These are phyloP conservation scores for Agonopterix alstromeriana DNA, from an alignment of 2,888 invertebrate species.

Conservation along the genomic window DNA sequence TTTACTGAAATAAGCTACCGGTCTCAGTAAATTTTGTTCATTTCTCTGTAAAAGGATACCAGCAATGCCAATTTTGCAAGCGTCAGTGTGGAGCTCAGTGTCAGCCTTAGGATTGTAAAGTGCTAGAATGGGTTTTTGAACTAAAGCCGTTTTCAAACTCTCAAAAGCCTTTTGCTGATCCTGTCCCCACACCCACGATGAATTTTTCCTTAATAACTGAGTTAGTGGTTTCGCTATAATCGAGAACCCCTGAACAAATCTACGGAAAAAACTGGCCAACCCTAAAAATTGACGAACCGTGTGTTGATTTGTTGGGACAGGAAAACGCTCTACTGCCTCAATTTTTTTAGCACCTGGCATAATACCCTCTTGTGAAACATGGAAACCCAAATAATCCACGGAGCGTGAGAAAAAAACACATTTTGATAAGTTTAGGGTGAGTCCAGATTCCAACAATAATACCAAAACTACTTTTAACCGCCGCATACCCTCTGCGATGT, in stretches of 20 bases:
- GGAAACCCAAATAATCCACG: conserved; percentile 15
- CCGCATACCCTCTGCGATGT: conserved; percentile 7
- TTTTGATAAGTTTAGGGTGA: conserved; percentile 13
- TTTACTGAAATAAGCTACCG: conserved; percentile 19
- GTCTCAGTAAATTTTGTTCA: conserved; percentile 7
- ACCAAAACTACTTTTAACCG: conserved; percentile 10
- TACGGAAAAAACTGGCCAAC: conserved; percentile 16
- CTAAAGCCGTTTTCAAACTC: conserved; percentile 5
- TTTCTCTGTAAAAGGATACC: conserved; percentile 23
- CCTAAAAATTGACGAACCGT: conserved; percentile 17
- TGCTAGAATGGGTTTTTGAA: conserved; percentile 16
- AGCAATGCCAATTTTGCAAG: conserved; percentile 24
- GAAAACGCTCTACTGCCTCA: conserved; percentile 11
- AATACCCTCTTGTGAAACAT: conserved; percentile 12
- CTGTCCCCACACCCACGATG: conserved; percentile 9
- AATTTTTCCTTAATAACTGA: conserved; percentile 12
- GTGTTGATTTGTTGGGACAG: conserved; percentile 11
- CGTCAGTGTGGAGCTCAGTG: conserved; percentile 31
- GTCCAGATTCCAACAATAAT: conserved; percentile 4
- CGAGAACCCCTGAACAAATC: conserved; percentile 14
- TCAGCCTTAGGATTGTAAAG: conserved; percentile 22
- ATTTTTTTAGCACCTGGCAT: conserved; percentile 10
- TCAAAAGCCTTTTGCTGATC: conserved; percentile 4
- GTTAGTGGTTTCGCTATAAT: conserved; percentile 14
- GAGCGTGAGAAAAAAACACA: conserved; percentile 9